Conservation (phyloP, 2,797 vertebrate species). For the Streptopelia turtur region DNA sequence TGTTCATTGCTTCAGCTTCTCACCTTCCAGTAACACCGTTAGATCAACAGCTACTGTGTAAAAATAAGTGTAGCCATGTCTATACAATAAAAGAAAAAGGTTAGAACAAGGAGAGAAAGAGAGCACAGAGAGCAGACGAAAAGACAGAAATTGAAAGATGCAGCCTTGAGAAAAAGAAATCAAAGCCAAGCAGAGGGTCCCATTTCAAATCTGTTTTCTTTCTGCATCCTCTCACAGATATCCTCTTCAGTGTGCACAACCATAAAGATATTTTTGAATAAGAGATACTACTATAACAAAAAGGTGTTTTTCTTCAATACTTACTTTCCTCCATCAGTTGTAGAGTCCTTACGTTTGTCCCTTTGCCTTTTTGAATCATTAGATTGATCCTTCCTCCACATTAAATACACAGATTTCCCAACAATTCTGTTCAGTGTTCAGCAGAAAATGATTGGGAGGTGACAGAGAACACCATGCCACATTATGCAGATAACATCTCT, state of each 20-base stretch:
- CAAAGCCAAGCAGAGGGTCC: neutral
- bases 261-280: neutral
- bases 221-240: neutral
- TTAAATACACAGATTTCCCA: neutral
- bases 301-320: neutral
- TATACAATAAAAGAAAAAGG: neutral
- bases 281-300: neutral
- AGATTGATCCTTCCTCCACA: neutral
- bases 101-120: neutral
- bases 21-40: conserved; percentile 24
- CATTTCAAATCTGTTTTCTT: neutral
- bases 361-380: conserved; percentile 9
- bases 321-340: neutral
- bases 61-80: conserved; percentile 7
- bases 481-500: neutral
- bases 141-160: neutral
- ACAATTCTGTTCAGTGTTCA: neutral
- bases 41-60: conserved; percentile 5
- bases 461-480: neutral
- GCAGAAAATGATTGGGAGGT: neutral
- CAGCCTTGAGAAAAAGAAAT: neutral
- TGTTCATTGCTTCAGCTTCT: conserved; percentile 41
- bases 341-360: neutral
- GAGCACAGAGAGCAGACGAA: neutral
- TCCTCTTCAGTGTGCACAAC: neutral